Percentiles rank a stretch among this genome's conserved stretches.
Conservation (phyloP, 2,888 invertebrate genomes). For the Enchytraeus crypticus region DNA sequence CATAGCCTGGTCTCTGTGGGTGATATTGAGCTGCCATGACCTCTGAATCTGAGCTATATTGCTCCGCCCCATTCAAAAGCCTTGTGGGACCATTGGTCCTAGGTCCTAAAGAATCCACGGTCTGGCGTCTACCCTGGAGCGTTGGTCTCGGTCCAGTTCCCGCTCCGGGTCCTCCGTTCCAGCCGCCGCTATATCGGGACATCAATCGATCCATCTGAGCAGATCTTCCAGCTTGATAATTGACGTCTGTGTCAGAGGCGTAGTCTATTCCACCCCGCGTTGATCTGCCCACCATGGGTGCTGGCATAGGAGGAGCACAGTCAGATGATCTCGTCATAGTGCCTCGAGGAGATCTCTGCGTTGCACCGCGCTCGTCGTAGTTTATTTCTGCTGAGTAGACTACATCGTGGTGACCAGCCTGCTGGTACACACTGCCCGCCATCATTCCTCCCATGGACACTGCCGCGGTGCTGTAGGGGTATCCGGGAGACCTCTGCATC, state of each 20-base stretch:
- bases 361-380: not conserved
- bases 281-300: not conserved
- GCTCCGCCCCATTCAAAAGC: constrained; percentile 31
- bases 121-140: not conserved
- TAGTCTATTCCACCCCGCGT: constrained; percentile 16
- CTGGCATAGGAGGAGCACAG: not conserved
- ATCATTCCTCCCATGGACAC: not conserved
- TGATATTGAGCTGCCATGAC: constrained; percentile 44
- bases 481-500: not conserved
- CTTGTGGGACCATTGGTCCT: constrained; percentile 1
- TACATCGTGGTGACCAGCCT: not conserved
- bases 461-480: not conserved
- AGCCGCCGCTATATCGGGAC: not conserved
- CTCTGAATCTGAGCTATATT: constrained; percentile 85
- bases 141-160: not conserved
- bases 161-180: not conserved
- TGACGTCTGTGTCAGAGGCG: constrained; percentile 20
- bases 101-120: not conserved
- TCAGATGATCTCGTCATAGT: not conserved
- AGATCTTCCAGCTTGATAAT: not conserved
- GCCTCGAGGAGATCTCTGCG: not conserved
- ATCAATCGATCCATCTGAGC: not conserved
- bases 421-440: not conserved
- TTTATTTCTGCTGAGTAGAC: not conserved
- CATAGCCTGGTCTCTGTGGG: not conserved